A percentile compares a stretch with the other conserved stretches of the same genome.
Evolutionary conservation across 2,888 invertebrate species (phyloP).

Genomic region (Ecdyonurus torrentis): DNA sequence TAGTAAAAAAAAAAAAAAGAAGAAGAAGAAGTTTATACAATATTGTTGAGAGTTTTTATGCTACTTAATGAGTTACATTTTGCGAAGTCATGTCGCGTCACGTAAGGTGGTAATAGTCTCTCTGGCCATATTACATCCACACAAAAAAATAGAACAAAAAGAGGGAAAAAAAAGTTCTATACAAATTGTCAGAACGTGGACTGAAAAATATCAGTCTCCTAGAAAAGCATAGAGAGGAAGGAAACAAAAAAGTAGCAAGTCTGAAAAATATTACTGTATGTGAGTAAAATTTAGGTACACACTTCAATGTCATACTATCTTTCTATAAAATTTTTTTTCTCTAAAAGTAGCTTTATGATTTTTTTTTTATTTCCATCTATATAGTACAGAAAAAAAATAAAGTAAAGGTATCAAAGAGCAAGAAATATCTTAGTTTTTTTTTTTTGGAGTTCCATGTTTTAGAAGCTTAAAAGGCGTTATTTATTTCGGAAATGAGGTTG

Average conservation of each 20-base stretch:
- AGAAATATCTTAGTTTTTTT: neutral
- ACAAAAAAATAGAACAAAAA: neutral
- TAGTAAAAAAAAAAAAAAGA: no score
- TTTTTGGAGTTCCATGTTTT: neutral
- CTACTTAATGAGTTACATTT: neutral
- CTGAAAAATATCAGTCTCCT: neutral
- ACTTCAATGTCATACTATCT: no score
- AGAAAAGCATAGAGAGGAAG: neutral
- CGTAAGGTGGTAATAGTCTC: neutral
- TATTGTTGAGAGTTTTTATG: no score
- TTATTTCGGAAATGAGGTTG: neutral
- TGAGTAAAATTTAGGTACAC: no score
- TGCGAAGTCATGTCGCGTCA: neutral
- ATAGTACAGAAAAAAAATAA: no score
- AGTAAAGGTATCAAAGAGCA: neutral
- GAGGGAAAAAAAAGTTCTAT: neutral
- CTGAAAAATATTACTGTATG: no score
- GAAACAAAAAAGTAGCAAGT: neutral
- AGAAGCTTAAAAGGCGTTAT: neutral
- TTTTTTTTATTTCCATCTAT: neutral
- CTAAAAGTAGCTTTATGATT: no score
- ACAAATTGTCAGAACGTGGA: neutral
- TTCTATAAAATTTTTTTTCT: no score
- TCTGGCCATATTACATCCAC: neutral
- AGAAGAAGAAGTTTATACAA: no score